These are phyloP conservation scores for Percopsis transmontana DNA, from an alignment of 2,113 vertebrate genomes.

Conservation along the genomic window DNA sequence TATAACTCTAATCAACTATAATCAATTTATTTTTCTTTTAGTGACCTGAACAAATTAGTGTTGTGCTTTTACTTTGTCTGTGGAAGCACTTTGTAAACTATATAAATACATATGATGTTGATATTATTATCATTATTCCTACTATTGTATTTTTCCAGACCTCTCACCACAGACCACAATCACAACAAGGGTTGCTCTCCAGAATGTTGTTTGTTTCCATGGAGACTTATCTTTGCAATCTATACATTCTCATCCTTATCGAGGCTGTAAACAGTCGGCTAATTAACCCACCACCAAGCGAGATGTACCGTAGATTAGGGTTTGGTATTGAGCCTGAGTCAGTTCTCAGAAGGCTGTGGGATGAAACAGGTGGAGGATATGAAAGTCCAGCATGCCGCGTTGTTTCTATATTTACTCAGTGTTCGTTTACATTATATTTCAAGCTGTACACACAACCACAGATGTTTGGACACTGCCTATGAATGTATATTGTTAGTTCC, in stretches of 20 bases:
- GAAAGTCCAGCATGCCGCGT: slow-evolving; percentile 35
- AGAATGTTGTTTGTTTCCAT: not conserved
- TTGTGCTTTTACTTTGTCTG: too few relatives aligned
- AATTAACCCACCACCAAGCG: slow-evolving; percentile 14
- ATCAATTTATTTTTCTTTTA: too few relatives aligned
- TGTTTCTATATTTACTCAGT: slow-evolving; percentile 25
- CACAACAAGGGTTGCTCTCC: not conserved
- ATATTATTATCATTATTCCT: not conserved
- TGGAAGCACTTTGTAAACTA: too few relatives aligned
- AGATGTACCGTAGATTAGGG: slow-evolving; percentile 40
- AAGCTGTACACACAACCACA: slow-evolving; percentile 11
- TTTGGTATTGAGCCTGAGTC: slow-evolving; percentile 55
- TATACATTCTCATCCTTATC: not conserved
- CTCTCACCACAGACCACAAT: slow-evolving; percentile 2
- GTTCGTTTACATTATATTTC: slow-evolving; percentile 29
- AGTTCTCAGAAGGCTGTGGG: slow-evolving; percentile 47
- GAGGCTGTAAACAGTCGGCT: slow-evolving; percentile 12
- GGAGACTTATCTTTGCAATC: not conserved
- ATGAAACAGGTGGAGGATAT: slow-evolving; percentile 58
- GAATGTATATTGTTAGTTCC: not conserved
- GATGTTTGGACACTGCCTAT: not conserved
- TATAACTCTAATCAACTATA: too few relatives aligned
- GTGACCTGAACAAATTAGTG: too few relatives aligned
- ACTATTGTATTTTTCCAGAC: not conserved
- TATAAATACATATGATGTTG: too few relatives aligned